Evolutionary conservation across 2,888 invertebrate genomes (phyloP).

Genomic region (Tiliacea citrago): DNA sequence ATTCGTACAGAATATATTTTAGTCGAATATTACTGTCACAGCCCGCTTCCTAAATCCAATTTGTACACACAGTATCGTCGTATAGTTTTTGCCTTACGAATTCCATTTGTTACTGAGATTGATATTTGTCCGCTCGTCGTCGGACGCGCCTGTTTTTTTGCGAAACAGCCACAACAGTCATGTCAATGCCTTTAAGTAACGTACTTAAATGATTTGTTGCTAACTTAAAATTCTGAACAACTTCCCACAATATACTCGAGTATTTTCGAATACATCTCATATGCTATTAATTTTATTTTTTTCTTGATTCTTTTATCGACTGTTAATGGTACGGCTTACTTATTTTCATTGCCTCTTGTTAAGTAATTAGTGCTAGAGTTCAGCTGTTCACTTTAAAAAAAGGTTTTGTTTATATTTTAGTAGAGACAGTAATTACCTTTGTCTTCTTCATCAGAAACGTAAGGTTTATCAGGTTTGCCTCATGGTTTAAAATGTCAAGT

Average conservation of each 20-base stretch:
- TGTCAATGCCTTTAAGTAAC: slow-evolving; percentile 47
- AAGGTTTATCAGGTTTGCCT: neutral
- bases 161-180: slow-evolving; percentile 7
- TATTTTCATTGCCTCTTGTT: slow-evolving; percentile 27
- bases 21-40: slow-evolving; percentile 31
- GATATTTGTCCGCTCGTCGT: slow-evolving; percentile 26
- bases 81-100: slow-evolving; percentile 37
- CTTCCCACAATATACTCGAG: slow-evolving; percentile 25
- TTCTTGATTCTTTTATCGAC: slow-evolving; percentile 22
- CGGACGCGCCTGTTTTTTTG: slow-evolving; percentile 43
- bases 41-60: slow-evolving; percentile 24
- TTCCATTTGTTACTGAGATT: slow-evolving; percentile 46
- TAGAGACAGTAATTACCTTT: neutral
- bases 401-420: slow-evolving; percentile 1
- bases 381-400: neutral
- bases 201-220: slow-evolving; percentile 8
- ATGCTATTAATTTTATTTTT: slow-evolving; percentile 40
- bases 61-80: slow-evolving; percentile 23
- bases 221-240: slow-evolving; percentile 51
- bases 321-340: slow-evolving; percentile 20
- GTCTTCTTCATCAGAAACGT: neutral
- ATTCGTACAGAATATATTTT: slow-evolving; percentile 13
- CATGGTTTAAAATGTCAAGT: neutral
- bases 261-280: slow-evolving; percentile 36
- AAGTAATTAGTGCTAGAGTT: slow-evolving; percentile 10